These are phyloP conservation scores for Metellina segmentata DNA, from an alignment of 2,888 invertebrate species.

Conservation along the genomic window DNA sequence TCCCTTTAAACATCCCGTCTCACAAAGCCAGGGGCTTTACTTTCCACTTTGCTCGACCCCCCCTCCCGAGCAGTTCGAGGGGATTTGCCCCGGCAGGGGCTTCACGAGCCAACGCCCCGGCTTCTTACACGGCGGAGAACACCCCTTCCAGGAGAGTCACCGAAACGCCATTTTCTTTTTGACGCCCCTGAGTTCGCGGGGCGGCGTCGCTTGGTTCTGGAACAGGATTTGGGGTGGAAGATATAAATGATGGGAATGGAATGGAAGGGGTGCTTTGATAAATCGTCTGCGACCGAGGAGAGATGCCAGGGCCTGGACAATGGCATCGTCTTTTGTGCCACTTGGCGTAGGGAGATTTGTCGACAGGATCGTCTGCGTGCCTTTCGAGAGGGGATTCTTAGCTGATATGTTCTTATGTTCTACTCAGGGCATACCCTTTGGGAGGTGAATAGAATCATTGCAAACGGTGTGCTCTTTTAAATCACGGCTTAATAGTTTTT, in stretches of 20 bases:
- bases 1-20: not conserved
- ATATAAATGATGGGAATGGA: conserved; percentile 11
- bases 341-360: not conserved
- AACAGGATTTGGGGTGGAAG: conserved; percentile 37
- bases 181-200: not conserved
- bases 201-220: not conserved
- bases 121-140: too few relatives aligned
- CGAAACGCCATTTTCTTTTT: not conserved
- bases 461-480: too few relatives aligned
- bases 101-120: too few relatives aligned
- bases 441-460: too few relatives aligned
- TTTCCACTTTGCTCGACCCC: not conserved
- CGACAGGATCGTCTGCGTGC: not conserved
- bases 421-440: too few relatives aligned
- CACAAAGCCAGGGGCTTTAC: not conserved
- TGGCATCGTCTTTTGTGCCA: not conserved
- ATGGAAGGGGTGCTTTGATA: conserved; percentile 7
- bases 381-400: too few relatives aligned
- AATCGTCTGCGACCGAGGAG: not conserved
- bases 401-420: too few relatives aligned
- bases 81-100: too few relatives aligned
- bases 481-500: too few relatives aligned
- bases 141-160: not conserved
- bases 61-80: too few relatives aligned
- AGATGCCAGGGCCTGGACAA: not conserved